These are phyloP conservation scores for Rhagonycha fulva DNA, from an alignment of 2,888 invertebrate species.

Conservation along the genomic window DNA sequence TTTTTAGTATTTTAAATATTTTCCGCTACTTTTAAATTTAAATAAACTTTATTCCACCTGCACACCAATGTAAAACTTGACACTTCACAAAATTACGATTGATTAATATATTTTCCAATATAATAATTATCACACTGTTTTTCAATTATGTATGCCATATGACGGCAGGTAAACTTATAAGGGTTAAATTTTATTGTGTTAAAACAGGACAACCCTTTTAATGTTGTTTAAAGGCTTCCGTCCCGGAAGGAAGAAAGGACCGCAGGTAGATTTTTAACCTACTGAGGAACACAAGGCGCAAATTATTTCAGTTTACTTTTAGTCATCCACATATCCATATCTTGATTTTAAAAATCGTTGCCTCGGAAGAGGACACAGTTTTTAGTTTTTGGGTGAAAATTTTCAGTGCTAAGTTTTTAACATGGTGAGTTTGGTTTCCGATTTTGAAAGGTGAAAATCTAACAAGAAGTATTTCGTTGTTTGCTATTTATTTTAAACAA, in stretches of 20 bases:
- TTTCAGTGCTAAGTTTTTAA: background rate
- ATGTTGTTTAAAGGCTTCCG: slow-evolving; percentile 42
- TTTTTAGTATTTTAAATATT: background rate
- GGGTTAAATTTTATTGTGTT: slow-evolving; percentile 44
- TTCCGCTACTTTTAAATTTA: background rate
- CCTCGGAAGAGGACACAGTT: background rate
- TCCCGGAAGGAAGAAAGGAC: slow-evolving; percentile 54
- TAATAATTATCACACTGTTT: background rate
- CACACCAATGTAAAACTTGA: background rate
- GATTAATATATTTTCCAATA: background rate
- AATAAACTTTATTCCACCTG: background rate
- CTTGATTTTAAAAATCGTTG: slow-evolving; percentile 4
- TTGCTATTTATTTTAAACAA: too few species aligned
- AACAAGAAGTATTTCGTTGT: too few species aligned
- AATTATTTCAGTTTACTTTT: slow-evolving; percentile 51
- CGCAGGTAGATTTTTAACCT: slow-evolving; percentile 54
- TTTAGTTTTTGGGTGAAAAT: background rate
- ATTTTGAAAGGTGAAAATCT: background rate
- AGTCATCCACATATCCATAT: slow-evolving; percentile 47
- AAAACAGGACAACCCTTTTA: slow-evolving; percentile 51
- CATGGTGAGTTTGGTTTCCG: background rate
- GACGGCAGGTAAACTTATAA: slow-evolving; percentile 52
- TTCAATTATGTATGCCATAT: slow-evolving; percentile 40
- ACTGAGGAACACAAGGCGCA: slow-evolving; percentile 43
- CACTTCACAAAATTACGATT: background rate